Base-by-base conservation (phyloP, 2,797 vertebrate species). In the Thripadectes ignobilis region DNA sequence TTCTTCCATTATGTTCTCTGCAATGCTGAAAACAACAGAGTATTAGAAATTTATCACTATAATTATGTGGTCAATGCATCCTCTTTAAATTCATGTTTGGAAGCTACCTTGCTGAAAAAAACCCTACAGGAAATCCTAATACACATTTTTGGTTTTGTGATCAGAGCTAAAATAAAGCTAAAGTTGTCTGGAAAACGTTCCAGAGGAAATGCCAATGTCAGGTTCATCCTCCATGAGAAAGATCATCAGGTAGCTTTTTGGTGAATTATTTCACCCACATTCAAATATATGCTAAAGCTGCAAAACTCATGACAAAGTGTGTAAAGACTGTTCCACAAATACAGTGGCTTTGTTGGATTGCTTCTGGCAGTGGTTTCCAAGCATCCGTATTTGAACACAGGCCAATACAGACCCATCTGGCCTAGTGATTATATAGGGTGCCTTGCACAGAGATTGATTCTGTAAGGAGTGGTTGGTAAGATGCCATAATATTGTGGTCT, bases 11-110 rank as follows among this genome's bases (percentile, higher is more conserved):
- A 52, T 49, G 32, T 54, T 93, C 41, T 68, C 38, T 85, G 65
- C 23, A 79, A 19, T 75, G 45, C 26, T 89, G 46, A 62, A 88
- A 95, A 89, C 55, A 85, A 39, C 1, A 1, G 55, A 23, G 27
- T 43, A 27, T 81, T 76, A 45, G 77, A 91, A 93, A 69, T 81
- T 15, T 93, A 89, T 94, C 78, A 85, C 30, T 85, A 2, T 78
- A 78, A 63, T 86, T 93, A 87, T 83, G 12, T 79, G 74, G 39
- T 85, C 75, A 79, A 24, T 63, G 36, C 14, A 67, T 90, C 27
- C 23, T 82, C 34, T 96, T 88, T 75, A 91, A 80, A 92, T 87
- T 74, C 30, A 27, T 83, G 22, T 85, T 93, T 90, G 74, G 58
- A 85, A 92, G 41, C 7, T 80, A 46, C 18, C 58, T 92, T 86